A percentile compares a stretch with the other conserved stretches of the same genome.
Conservation (phyloP, 2,113 vertebrate species). For the Zosterops japonicus region DNA sequence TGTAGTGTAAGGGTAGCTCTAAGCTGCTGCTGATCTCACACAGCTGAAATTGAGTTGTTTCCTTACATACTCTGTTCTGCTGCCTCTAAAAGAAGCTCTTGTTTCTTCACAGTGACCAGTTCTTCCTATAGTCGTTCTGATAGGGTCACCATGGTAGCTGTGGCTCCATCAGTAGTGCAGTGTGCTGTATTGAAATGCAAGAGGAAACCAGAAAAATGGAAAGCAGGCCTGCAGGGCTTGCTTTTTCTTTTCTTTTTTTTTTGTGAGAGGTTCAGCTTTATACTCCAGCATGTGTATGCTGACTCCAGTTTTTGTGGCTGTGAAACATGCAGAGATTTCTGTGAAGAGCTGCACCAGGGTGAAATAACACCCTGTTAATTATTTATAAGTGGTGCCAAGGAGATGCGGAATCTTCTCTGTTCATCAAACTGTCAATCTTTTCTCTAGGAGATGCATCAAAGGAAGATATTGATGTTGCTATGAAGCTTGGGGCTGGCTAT, state of each 20-base stretch:
- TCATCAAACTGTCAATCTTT: conserved; percentile 64
- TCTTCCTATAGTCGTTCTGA: background rate
- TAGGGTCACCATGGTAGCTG: background rate
- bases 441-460: conserved; percentile 90
- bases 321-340: conserved; percentile 38
- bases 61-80: background rate
- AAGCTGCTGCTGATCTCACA: background rate
- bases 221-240: background rate
- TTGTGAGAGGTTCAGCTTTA: background rate
- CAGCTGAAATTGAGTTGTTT: background rate
- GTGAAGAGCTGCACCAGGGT: conserved; percentile 16
- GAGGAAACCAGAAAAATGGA: background rate
- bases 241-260: background rate
- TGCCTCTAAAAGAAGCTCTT: background rate
- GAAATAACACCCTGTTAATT: conserved; percentile 51
- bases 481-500: conserved; percentile 95
- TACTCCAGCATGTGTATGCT: background rate
- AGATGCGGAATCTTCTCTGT: conserved; percentile 2
- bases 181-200: background rate
- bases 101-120: background rate
- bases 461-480: conserved; percentile 94
- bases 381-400: conserved; percentile 38
- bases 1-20: background rate
- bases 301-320: conserved; percentile 3
- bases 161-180: background rate